Conservation (phyloP, 2,797 vertebrate species). For the Clarias pachynema region DNA sequence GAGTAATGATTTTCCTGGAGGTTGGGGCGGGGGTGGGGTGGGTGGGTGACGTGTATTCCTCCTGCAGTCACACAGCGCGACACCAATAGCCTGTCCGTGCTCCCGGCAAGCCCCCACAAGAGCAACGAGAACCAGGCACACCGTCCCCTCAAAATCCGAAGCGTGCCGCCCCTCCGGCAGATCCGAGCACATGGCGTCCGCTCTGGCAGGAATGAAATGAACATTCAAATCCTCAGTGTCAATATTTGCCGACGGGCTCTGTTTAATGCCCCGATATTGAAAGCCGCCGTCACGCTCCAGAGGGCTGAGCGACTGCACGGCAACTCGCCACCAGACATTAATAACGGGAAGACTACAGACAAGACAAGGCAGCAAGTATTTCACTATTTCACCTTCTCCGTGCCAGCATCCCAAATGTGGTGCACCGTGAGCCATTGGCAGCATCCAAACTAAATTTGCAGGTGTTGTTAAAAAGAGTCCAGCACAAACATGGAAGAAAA, state of each 20-base stretch:
- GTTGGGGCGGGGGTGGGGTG: background rate
- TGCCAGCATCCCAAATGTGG: background rate
- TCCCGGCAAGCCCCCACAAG: conserved; percentile 22
- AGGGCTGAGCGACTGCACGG: conserved; percentile 31
- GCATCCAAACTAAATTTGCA: background rate
- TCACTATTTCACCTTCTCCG: background rate
- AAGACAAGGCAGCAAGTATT: conserved; percentile 4
- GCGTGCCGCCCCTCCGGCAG: background rate
- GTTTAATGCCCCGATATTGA: conserved; percentile 61
- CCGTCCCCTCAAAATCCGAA: background rate
- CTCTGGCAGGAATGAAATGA: conserved; percentile 42
- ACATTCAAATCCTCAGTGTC: conserved; percentile 64
- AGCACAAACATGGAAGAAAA: background rate
- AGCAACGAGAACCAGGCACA: conserved; percentile 9
- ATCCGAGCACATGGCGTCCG: conserved; percentile 7
- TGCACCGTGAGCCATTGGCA: background rate
- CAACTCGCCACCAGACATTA: conserved; percentile 27
- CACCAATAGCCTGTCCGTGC: conserved; percentile 41
- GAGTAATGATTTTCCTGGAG: conserved; percentile 40
- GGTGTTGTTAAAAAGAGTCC: background rate
- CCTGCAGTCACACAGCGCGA: conserved; percentile 20
- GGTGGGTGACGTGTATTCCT: conserved; percentile 24
- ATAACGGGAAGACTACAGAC: conserved; percentile 32
- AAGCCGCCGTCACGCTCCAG: conserved; percentile 55
- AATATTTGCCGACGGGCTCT: conserved; percentile 66